Conservation (phyloP, 2,888 invertebrate species). For the Thereva unica region DNA sequence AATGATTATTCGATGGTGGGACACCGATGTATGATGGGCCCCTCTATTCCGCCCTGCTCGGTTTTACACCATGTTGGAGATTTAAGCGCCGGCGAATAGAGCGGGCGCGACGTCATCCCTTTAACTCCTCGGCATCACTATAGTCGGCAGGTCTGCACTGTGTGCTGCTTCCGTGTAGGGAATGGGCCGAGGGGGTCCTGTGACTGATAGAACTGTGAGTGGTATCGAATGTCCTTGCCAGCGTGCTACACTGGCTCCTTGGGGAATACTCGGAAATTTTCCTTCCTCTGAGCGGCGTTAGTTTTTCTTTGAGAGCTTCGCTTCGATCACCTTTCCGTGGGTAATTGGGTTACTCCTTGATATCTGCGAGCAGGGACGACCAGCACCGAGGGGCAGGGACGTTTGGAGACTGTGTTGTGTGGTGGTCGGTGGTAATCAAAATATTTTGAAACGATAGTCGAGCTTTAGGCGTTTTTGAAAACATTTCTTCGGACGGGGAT, state of each 20-base stretch:
- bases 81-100: constrained; percentile 15
- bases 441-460: constrained; percentile 20
- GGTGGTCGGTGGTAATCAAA: constrained; percentile 29
- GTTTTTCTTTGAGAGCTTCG: constrained; percentile 25
- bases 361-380: background rate
- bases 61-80: background rate
- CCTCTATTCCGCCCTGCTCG: background rate
- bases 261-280: constrained; percentile 26
- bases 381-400: constrained; percentile 7
- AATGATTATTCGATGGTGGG: constrained; percentile 33
- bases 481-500: background rate
- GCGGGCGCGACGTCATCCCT: background rate
- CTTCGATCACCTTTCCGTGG: constrained; percentile 31
- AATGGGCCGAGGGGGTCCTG: background rate
- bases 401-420: constrained; percentile 3
- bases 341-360: constrained; percentile 31
- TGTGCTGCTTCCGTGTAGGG: background rate
- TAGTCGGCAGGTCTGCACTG: constrained; percentile 17
- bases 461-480: constrained; percentile 22
- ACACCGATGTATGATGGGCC: constrained; percentile 22
- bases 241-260: constrained; percentile 1
- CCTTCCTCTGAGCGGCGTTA: constrained; percentile 21
- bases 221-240: constrained; percentile 30
- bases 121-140: background rate
- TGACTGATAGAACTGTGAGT: constrained; percentile 8